Evolutionary conservation across 35 echinoderm and acorn worm species (phyloP), one percentile per base, ranked within the genome.

Genomic region (Chiridota heheva): DNA sequence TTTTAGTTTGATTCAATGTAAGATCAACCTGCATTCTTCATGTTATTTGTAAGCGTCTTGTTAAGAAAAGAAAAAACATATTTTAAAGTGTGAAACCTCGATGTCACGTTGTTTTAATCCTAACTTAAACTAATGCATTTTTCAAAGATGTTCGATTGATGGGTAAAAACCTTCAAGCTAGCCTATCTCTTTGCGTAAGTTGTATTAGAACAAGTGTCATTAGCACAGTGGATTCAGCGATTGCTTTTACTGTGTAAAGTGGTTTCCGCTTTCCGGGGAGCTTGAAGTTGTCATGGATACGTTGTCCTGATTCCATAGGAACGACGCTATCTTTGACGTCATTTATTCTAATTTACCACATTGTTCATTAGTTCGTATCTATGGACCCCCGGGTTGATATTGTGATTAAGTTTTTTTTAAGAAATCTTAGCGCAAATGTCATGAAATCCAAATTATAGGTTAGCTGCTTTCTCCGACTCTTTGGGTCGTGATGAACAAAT

Each of bases 261-360:
- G 45, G 67, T 70, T 70, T 70, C 67, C 67, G 67, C 45, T 70
- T 70, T 37, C 67, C 67, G 67, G 67, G 28, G 67, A 63, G 45
- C 37, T 42, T 70, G 40, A 42, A 70, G 67, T 70, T 70, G 37
- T 37, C 67, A 70, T 70, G 37, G 67, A 70, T 42, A 70, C 67
- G 67, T 70, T 70, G 40, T 70, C 33, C 40, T 24, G 67, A 13
- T 70, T 18, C 67, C 67, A 70, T 70, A 24, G 67, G 24, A 39
- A 70, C 67, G 67, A 70, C 67, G 67, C 67, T 70, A 26, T 5
- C 29, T 17, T 36, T 70, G 67, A 70, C 67, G 67, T 70, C 67
- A 70, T 42, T 24, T 39, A 25, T 42, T 42, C 37, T 70, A 70
- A 70, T 70, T 70, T 70, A 40, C 67, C 30, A 25, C 13, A 39